These are phyloP conservation scores for Clistopyga incitator DNA, from an alignment of 2,888 invertebrate species.

Conservation along the genomic window DNA sequence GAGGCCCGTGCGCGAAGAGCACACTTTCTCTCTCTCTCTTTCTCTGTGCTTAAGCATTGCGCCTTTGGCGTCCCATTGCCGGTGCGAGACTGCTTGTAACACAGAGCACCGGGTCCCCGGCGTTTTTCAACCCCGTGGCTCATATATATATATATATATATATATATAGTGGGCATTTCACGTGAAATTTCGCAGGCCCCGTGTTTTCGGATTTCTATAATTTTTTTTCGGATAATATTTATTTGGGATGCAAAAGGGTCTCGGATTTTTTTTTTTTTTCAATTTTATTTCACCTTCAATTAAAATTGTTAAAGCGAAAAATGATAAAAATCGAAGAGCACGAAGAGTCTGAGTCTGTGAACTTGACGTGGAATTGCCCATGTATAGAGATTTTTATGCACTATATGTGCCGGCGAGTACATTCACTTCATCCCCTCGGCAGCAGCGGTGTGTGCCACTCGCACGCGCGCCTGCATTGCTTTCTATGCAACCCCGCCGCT, in stretches of 20 bases:
- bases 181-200: too few relatives aligned
- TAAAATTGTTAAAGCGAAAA: too few relatives aligned
- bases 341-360: too few relatives aligned
- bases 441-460: constrained; percentile 38
- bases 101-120: constrained; percentile 43
- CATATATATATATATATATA: constrained; percentile 20
- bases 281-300: too few relatives aligned
- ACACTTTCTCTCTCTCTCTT: constrained; percentile 25
- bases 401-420: constrained; percentile 20
- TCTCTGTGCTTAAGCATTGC: constrained; percentile 34
- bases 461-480: constrained; percentile 54
- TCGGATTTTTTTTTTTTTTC: too few relatives aligned
- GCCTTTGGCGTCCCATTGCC: constrained; percentile 58
- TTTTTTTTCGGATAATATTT: too few relatives aligned
- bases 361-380: too few relatives aligned
- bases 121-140: constrained; percentile 68
- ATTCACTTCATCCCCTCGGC: constrained; percentile 54
- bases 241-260: too few relatives aligned
- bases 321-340: too few relatives aligned
- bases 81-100: constrained; percentile 32
- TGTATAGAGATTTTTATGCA: constrained; percentile 37
- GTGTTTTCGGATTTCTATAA: too few relatives aligned
- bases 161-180: too few relatives aligned
- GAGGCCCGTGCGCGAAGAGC: constrained; percentile 57
- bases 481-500: constrained; percentile 31